Evolutionary conservation across 1,140 invertebrate genomes (phyloP), one percentile per base, ranked within the genome.

Genomic region (Hylaeus anthracinus): DNA sequence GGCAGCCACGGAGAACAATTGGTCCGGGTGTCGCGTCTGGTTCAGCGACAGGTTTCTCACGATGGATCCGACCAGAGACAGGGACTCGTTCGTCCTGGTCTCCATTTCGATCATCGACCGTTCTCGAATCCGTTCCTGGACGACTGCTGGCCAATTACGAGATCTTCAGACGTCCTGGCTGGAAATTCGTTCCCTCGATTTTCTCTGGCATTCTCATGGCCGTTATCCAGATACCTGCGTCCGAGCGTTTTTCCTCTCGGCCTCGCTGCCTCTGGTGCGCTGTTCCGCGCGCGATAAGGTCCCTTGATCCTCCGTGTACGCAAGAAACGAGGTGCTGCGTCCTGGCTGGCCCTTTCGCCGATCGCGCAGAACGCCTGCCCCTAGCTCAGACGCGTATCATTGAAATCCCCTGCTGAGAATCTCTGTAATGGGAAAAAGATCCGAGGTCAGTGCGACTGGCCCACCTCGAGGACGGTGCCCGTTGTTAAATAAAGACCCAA

Each of bases 161-260:
- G 78, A 88, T 89, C 75, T 88, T 86, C 0, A 74, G 82, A 55
- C 81, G 70, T 78, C 82, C 80, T 69, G 65, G 39, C 79, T 83
- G 63, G 56, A 83, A 80, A 74, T 73, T 56, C 66, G 64, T 79
- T 39, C 78, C 71, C 43, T 66, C 65, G 64, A 65, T 41, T 71
- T 76, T 51, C n/a, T 9, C 55, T 55, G 55, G 58, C 84, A 86
- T 88, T 60, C n/a, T 61, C 64, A 41, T 56, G 43, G 48, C 61
- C 51, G 55, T 76, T 81, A 64, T 70, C 58, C 53, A 2, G 3
- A 2, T 41, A 39, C 39, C 26, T 26, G 10, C 48, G 43, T 48
- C 56, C 9, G 12, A 53, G 10, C 63, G 26, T 37, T 65, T 51
- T 53, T 39, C 14, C 15, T 14, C 60, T 45, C 12, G 1, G n/a